Percentiles rank a stretch among this genome's conserved stretches.
phyloP scores from a whole-genome alignment of 2,113 vertebrate genomes.

The Osmerus mordax region DNA sequence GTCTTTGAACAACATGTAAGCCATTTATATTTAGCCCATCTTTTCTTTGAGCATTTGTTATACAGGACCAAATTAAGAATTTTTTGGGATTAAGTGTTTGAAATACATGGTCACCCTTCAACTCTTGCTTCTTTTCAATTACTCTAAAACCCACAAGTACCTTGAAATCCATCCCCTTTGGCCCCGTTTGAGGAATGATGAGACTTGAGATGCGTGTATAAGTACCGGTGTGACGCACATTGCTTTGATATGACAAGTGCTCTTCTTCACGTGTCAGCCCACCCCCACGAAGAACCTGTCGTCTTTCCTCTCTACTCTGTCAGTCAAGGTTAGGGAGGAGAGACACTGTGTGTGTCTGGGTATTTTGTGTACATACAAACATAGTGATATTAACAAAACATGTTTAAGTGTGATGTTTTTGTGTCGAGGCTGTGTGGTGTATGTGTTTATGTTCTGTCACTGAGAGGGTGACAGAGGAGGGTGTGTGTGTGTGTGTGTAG shows the following conservation, averaged over 20 bases:
- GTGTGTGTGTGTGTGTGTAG: neutral
- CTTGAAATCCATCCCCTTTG: neutral
- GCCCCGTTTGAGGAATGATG: neutral
- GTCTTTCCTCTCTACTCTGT: conserved; percentile 23
- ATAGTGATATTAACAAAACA: neutral
- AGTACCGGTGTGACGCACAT: conserved; percentile 14
- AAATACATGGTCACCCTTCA: neutral
- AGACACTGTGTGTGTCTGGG: conserved; percentile 14
- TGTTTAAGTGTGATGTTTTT: neutral
- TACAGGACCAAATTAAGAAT: neutral
- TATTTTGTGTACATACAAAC: neutral
- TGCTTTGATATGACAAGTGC: conserved; percentile 28
- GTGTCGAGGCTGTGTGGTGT: neutral
- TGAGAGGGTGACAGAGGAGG: neutral
- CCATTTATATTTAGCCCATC: neutral
- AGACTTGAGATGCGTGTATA: conserved; percentile 10
- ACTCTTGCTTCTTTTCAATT: conserved; percentile 11
- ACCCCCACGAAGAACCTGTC: conserved; percentile 22
- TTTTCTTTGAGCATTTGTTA: neutral
- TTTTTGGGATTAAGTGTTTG: neutral
- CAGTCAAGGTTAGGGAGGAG: conserved; percentile 23
- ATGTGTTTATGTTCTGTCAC: neutral
- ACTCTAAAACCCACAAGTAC: neutral
- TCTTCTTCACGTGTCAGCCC: conserved; percentile 28
- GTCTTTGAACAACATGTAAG: neutral